Percentiles rank a stretch among this genome's conserved stretches.
phyloP scores from a whole-genome alignment of 2,797 vertebrate genomes.

The Brachyalestes nurse region DNA sequence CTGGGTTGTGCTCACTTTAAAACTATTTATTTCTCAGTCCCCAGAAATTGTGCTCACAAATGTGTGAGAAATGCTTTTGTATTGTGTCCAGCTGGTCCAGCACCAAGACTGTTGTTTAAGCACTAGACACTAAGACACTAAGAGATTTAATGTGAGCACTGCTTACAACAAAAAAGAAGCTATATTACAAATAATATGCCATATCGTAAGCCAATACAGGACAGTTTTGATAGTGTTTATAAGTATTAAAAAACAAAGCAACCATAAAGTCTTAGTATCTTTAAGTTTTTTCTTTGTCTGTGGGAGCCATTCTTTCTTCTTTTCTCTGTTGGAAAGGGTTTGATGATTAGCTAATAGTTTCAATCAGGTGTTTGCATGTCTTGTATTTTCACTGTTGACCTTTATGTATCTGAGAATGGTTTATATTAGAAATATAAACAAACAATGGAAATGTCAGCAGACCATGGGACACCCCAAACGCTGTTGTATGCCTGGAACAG shows the following conservation, averaged over 20 bases:
- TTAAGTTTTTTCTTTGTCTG: neutral
- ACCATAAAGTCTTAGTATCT: neutral
- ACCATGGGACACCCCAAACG: neutral
- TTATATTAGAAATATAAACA: constrained; percentile 16
- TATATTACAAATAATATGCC: neutral
- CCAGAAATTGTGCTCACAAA: too few relatives aligned
- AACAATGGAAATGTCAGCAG: constrained; percentile 14
- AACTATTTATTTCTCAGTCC: neutral
- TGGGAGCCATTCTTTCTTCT: neutral
- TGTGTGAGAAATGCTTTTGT: neutral
- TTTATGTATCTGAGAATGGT: neutral
- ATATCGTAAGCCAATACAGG: neutral
- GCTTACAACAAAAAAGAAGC: neutral
- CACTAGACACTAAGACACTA: neutral
- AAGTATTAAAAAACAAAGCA: neutral
- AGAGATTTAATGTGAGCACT: neutral
- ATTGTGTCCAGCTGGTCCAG: neutral
- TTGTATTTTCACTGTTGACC: neutral
- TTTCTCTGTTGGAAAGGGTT: neutral
- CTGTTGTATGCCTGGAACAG: neutral
- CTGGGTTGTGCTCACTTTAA: neutral
- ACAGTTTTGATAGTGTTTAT: neutral
- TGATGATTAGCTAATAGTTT: neutral
- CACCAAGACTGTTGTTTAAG: neutral
- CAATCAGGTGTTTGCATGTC: too few relatives aligned